Evolutionary conservation across 2,888 invertebrate genomes (phyloP), one percentile per base, ranked within the genome.

Genomic region (Calameuta pallipes): DNA sequence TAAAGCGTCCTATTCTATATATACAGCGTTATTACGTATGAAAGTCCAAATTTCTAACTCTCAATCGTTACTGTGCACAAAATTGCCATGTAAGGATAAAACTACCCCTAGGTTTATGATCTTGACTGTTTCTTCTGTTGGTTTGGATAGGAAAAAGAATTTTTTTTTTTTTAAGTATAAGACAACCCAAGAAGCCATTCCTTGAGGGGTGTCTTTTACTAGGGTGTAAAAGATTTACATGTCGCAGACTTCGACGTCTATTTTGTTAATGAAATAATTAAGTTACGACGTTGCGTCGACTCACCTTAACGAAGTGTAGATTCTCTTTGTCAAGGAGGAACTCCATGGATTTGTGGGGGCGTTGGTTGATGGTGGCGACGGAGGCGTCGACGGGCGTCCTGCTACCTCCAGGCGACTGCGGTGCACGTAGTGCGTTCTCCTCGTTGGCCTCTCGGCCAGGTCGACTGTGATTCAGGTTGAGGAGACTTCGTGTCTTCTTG

Each of bases 251-350:
- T 33, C 2, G 71, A 71, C 9, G 33, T 6, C 11, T 71, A 6
- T 41, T 4, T 15, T 15, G 13, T 0, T n/a, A n/a, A 71, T 71
- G 71, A 41, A 41, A 15, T 41, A 15, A 41, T 41, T 41, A 15
- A 15, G 4, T 41, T 15, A 6, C 4, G 15, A 41, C 15, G 15
- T 15, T 6, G 6, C 4, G 15, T 41, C 6, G 15, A 94, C 96
- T 95, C 91, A 97, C 97, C 97, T 97, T 95, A 87, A 96, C 95
- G 87, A 95, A 95, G 91, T 95, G 96, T 91, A 97, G 96, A 93
- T 97, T 97, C 92, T 97, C 96, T 93, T 97, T 97, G 93, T 97
- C 97, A 92, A 98, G 94, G 91, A 98, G 95, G 94, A 97, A 98
- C 94, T 98, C 98, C 97, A 98, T 97, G 93, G 97, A 97, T 93